phyloP scores from a whole-genome alignment of 2,113 vertebrate genomes.

The Aptenodytes patagonicus region DNA sequence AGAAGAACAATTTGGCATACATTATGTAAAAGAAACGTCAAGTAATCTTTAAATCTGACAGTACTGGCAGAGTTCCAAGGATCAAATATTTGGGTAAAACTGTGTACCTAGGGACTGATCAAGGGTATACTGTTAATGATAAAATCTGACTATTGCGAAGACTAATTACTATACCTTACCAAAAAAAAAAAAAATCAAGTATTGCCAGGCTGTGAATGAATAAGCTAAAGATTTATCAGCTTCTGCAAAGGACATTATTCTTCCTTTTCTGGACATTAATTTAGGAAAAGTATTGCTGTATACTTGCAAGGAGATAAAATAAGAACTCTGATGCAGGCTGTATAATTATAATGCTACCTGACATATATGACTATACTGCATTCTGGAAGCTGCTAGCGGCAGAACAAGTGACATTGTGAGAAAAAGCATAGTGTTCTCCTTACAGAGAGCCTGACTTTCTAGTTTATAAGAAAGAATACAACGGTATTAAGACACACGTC shows the following conservation, averaged over 20 bases:
- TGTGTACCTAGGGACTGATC: background rate
- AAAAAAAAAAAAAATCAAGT: background rate
- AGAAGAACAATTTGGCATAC: conserved; percentile 41
- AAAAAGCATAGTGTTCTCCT: background rate
- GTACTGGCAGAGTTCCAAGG: background rate
- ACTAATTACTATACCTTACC: background rate
- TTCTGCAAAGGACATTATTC: background rate
- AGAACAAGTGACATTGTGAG: background rate
- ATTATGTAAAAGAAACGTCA: conserved; percentile 36
- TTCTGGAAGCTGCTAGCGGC: background rate
- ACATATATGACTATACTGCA: background rate
- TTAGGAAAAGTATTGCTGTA: background rate
- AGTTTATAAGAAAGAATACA: background rate
- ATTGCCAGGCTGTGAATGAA: background rate
- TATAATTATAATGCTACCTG: background rate
- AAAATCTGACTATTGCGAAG: background rate
- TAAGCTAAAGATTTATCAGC: background rate
- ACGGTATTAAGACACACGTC: background rate
- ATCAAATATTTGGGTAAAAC: conserved; percentile 43
- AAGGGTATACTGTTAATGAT: background rate
- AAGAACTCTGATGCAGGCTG: background rate
- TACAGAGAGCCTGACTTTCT: background rate
- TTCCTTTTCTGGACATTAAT: background rate
- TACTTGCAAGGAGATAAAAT: background rate
- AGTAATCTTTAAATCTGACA: conserved; percentile 18